These are phyloP conservation scores for Yponomeuta evonymella DNA, from an alignment of 2,888 invertebrate species.

Conservation along the genomic window DNA sequence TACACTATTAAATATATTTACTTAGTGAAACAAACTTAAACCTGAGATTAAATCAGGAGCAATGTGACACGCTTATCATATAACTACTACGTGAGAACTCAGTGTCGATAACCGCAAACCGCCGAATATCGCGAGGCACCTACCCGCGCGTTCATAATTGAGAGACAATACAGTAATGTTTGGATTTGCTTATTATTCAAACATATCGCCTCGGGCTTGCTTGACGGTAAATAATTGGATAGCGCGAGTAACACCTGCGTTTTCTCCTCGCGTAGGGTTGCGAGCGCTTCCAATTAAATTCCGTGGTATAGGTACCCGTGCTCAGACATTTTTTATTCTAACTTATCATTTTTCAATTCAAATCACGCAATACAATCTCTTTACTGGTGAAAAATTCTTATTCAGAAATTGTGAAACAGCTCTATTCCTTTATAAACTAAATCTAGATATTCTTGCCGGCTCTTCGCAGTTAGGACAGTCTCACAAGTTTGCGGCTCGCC, in stretches of 20 bases:
- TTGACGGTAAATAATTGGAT: conserved; percentile 12
- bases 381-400: too few relatives aligned
- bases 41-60: neutral
- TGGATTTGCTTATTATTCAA: conserved; percentile 10
- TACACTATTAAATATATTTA: too few relatives aligned
- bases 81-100: neutral
- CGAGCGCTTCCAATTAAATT: neutral
- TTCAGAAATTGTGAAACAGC: too few relatives aligned
- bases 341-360: too few relatives aligned
- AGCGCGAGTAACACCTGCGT: conserved; percentile 9
- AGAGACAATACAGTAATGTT: neutral
- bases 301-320: neutral
- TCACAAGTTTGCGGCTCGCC: neutral
- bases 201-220: neutral
- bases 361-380: too few relatives aligned
- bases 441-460: neutral
- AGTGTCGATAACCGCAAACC: neutral
- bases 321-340: neutral
- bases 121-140: conserved; percentile 13
- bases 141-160: conserved; percentile 19
- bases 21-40: neutral
- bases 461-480: neutral
- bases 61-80: neutral
- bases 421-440: neutral
- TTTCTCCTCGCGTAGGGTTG: neutral